These are phyloP conservation scores for Dryobota labecula DNA, from an alignment of 2,888 invertebrate species.

Conservation along the genomic window DNA sequence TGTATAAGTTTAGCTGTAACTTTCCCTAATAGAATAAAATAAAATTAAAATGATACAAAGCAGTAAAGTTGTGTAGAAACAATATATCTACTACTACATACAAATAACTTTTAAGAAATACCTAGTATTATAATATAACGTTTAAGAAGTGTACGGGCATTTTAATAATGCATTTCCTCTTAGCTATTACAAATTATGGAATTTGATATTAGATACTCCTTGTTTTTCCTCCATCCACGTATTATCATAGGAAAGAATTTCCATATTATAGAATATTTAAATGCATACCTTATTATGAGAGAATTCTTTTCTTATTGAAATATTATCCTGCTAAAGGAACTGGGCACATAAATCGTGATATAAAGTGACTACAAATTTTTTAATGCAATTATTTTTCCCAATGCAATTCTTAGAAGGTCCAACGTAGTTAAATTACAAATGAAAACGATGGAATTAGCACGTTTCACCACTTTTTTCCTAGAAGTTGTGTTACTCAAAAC, in stretches of 20 bases:
- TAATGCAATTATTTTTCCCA: not conserved
- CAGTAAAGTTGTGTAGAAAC: no score
- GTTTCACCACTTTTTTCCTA: not conserved
- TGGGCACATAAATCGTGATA: constrained; percentile 6
- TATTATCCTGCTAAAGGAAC: constrained; percentile 32
- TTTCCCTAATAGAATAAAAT: no score
- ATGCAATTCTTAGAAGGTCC: not conserved
- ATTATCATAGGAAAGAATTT: constrained; percentile 55
- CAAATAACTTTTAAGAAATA: not conserved
- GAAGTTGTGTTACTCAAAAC: not conserved
- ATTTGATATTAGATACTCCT: constrained; percentile 44
- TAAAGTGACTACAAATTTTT: not conserved
- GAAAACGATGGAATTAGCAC: not conserved
- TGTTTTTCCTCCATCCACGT: constrained; percentile 48
- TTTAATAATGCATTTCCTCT: constrained; percentile 46
- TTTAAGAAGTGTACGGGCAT: constrained; percentile 7
- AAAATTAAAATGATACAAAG: not conserved
- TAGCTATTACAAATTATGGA: constrained; percentile 50
- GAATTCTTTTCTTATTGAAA: constrained; percentile 53
- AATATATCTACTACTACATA: not conserved
- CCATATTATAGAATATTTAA: constrained; percentile 59
- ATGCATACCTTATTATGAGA: constrained; percentile 55
- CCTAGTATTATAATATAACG: not conserved
- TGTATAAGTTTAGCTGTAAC: no score
- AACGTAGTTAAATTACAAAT: not conserved